A percentile compares a stretch with the other conserved stretches of the same genome.
phyloP scores from a whole-genome alignment of 2,888 invertebrate genomes.

The Quadriops clusia region DNA sequence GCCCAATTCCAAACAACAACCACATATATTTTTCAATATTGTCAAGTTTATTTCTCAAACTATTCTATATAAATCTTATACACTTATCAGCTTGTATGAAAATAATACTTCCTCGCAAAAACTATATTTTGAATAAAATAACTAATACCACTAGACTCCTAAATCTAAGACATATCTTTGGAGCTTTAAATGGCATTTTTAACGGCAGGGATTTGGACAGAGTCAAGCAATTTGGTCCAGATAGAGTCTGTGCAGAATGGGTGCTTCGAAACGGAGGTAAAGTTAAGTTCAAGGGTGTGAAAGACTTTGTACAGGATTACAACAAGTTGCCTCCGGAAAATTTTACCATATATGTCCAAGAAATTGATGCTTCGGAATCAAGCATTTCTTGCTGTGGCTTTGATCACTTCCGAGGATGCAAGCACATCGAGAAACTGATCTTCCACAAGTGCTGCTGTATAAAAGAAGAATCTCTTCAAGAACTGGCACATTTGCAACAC shows the following conservation, averaged over 20 bases:
- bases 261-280: conserved; percentile 72
- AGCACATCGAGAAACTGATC: conserved; percentile 50
- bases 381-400: conserved; percentile 73
- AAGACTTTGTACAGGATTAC: conserved; percentile 49
- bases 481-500: conserved; percentile 43
- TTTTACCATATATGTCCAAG: conserved; percentile 35
- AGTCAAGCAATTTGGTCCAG: conserved; percentile 60
- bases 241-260: conserved; percentile 86
- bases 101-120: too few relatives aligned
- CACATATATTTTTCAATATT: too few relatives aligned
- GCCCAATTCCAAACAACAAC: too few relatives aligned
- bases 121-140: too few relatives aligned
- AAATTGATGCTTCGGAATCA: conserved; percentile 64
- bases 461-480: conserved; percentile 51
- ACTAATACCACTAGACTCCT: too few relatives aligned
- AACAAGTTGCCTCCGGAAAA: conserved; percentile 51
- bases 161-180: too few relatives aligned
- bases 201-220: conserved; percentile 52
- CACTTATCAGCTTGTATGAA: too few relatives aligned
- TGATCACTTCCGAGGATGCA: conserved; percentile 60
- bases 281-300: conserved; percentile 52
- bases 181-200: too few relatives aligned
- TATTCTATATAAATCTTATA: too few relatives aligned
- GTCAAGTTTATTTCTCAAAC: too few relatives aligned
- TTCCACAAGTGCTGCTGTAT: conserved; percentile 58